Base-by-base conservation (phyloP, 2,113 vertebrate genomes). In the Centropristis striata region DNA sequence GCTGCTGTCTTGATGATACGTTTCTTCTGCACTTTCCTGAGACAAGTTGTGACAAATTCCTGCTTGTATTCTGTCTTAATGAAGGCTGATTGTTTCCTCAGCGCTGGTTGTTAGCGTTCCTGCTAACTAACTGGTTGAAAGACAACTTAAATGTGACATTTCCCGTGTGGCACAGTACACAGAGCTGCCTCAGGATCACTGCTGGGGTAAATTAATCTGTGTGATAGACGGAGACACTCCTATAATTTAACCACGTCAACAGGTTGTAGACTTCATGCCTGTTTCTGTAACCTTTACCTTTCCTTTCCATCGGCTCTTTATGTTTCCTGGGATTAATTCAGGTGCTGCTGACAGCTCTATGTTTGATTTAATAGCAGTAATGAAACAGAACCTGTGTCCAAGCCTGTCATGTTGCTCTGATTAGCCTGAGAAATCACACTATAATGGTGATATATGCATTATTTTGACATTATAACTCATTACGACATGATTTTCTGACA, bases 391-490 rank as follows among this genome's bases (percentile, higher is more conserved):
- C 14, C 47, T 8, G 54, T 12, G 59, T 58, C 75, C 39, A 4
- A 13, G 13, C 13, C 20, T 58, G 64, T 65, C 36, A 1, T 49
- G n/a, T 61, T 47, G 68, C 37, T 50, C 55, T 32, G 47, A 85
- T 81, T 68, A 67, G 21, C 13, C 58, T 14, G 58, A 4, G 4
- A 55, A 53, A 54, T n/a, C 8, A 9, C 8, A 14, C 18, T 41
- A 39, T 39, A 72, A 63, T 58, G 54, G 49, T 46, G 54, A 67
- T 10, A 21, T 25, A 27, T 64, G 49, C 41, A 21, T 69, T 81
- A 75, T 81, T 77, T 79, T 90, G 82, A 68, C 86, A 66, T 74
- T 50, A 47, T 73, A 70, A 39, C 55, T 72, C 65, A 37, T 87
- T 81, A 84, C 27, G 50, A 20, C 44, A 8, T 28, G 47, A 10